A percentile compares a stretch with the other conserved stretches of the same genome.
Evolutionary conservation across 2,113 vertebrate species (phyloP).

Genomic region (Tichodroma muraria): DNA sequence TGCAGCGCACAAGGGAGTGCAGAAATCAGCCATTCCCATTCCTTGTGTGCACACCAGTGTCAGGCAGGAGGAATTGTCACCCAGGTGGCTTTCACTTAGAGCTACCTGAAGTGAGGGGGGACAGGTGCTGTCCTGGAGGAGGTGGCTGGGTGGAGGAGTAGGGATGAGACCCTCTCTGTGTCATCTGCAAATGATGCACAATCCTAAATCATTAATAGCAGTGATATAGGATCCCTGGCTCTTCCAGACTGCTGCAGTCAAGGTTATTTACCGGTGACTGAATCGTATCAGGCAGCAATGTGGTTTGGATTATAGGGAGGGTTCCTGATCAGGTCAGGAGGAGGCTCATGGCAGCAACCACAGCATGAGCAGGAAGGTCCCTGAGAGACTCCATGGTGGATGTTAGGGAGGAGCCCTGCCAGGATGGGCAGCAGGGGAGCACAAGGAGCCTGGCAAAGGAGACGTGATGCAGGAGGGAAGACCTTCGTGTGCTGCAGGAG

Average conservation of each 20-base stretch:
- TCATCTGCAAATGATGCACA: background rate
- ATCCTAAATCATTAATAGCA: background rate
- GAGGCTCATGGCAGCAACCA: background rate
- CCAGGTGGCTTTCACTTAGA: background rate
- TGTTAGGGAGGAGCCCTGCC: background rate
- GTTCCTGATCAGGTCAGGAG: background rate
- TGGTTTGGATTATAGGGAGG: background rate
- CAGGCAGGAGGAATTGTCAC: background rate
- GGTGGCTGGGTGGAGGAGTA: background rate
- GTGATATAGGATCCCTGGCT: background rate
- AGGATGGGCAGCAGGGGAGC: background rate
- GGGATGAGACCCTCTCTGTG: background rate
- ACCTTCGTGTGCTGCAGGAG: background rate
- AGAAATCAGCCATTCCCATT: background rate
- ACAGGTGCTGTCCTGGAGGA: background rate
- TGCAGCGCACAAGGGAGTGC: rapidly evolving
- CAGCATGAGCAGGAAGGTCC: background rate
- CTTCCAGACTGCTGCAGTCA: background rate
- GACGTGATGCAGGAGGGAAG: background rate
- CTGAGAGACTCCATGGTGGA: rapidly evolving
- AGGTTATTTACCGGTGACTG: background rate
- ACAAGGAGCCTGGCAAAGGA: background rate
- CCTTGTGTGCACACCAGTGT: rapidly evolving
- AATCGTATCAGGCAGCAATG: background rate
- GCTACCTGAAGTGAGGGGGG: background rate